These are phyloP conservation scores for Entosphenus tridentatus DNA, from an alignment of 2,113 vertebrate species.

Conservation along the genomic window DNA sequence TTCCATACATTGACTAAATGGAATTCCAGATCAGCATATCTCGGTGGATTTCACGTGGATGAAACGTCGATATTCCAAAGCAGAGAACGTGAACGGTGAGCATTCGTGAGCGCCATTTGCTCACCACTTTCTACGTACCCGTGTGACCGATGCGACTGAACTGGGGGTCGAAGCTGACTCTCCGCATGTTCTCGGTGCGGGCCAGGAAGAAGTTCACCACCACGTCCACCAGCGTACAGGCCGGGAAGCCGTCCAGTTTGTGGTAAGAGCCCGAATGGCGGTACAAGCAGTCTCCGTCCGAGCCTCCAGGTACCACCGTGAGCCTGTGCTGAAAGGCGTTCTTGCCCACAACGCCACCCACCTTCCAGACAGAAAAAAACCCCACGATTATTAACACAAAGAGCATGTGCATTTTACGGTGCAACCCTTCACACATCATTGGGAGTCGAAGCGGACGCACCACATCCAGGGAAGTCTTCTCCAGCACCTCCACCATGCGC, in stretches of 20 bases:
- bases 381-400: no score
- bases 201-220: constrained; percentile 1
- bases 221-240: background rate
- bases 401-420: no score
- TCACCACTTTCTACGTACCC: background rate
- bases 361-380: constrained; percentile 10
- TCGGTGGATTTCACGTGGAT: no score
- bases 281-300: background rate
- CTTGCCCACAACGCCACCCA: constrained; percentile 23
- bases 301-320: constrained; percentile 9
- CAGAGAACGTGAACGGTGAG: no score
- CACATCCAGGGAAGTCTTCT: constrained; percentile 27
- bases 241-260: background rate
- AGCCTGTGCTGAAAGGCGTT: constrained; percentile 23
- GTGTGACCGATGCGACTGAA: background rate
- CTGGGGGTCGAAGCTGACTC: background rate
- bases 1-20: no score
- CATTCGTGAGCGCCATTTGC: no score
- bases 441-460: constrained; percentile 17
- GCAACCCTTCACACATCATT: no score
- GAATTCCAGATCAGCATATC: no score
- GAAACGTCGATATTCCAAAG: no score
- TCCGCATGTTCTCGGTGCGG: background rate
- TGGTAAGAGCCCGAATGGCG: background rate
- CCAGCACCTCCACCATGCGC: constrained; percentile 30